Evolutionary conservation across 2,888 invertebrate species (phyloP).

Genomic region (Phorcus lineatus): DNA sequence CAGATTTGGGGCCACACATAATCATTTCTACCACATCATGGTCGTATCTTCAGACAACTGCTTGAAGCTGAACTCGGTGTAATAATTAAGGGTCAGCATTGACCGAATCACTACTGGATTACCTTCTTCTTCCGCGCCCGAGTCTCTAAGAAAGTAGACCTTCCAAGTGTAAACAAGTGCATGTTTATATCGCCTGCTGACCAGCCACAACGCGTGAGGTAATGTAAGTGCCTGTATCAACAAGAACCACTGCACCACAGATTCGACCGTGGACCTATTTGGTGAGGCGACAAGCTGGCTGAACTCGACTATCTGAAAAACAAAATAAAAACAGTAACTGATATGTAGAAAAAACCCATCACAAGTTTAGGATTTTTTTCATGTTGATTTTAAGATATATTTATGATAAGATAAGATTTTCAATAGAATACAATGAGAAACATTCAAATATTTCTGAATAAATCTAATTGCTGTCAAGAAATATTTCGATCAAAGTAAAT

Average conservation of each 20-base stretch:
- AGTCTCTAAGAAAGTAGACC: conserved; percentile 53
- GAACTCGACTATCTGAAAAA: conserved; percentile 60
- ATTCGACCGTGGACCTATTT: conserved; percentile 47
- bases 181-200: conserved; percentile 64
- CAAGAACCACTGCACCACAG: conserved; percentile 57
- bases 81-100: background rate
- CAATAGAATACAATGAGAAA: no score
- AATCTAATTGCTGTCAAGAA: no score
- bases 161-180: conserved; percentile 61
- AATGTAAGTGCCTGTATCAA: conserved; percentile 54
- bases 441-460: no score
- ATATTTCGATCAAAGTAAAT: no score
- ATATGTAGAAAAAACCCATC: background rate
- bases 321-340: background rate
- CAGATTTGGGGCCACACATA: no score
- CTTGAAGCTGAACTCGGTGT: background rate
- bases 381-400: no score
- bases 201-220: conserved; percentile 63
- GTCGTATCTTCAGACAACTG: background rate
- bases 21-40: background rate
- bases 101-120: conserved; percentile 24
- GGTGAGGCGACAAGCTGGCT: conserved; percentile 50
- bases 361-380: no score
- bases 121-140: conserved; percentile 60
- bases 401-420: no score